Evolutionary conservation across 2,888 invertebrate species (phyloP).

Genomic region (Agonopterix heracliana): DNA sequence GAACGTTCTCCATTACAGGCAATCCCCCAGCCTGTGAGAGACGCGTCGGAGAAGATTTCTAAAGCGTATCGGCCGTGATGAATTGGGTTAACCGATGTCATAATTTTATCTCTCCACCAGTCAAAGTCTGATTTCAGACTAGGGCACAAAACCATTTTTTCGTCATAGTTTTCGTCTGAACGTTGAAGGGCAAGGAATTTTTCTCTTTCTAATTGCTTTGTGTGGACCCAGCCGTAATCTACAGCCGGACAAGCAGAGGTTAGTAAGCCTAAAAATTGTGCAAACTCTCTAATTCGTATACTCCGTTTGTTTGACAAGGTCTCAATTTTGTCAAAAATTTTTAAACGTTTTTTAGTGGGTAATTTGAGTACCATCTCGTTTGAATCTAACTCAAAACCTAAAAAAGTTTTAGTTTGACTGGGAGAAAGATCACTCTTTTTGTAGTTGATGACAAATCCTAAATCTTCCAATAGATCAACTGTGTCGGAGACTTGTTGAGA

Average conservation of each 20-base stretch:
- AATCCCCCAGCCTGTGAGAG: constrained; percentile 13
- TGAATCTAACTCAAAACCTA: constrained; percentile 9
- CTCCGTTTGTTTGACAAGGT: no score
- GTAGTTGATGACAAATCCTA: constrained; percentile 11
- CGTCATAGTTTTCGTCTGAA: constrained; percentile 1
- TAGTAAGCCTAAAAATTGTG: no score
- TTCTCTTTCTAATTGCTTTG: no score
- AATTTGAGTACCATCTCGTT: constrained; percentile 4
- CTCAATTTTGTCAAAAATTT: background rate
- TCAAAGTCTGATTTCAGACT: background rate
- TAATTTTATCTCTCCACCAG: constrained; percentile 3
- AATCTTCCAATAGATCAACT: background rate
- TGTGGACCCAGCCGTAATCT: no score
- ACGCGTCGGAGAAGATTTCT: constrained; percentile 13
- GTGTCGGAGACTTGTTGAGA: background rate
- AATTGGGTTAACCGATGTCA: background rate
- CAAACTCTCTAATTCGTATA: no score
- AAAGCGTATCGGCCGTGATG: constrained; percentile 1
- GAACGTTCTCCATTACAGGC: constrained; percentile 2
- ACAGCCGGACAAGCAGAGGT: no score
- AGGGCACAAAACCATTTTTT: background rate
- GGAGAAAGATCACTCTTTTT: constrained; percentile 6
- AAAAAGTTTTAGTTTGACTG: constrained; percentile 1
- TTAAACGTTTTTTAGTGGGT: constrained; percentile 2
- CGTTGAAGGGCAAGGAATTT: constrained; percentile 1